Evolutionary conservation across 2,797 vertebrate species (phyloP).

Genomic region (Perdix hodgsoniae): DNA sequence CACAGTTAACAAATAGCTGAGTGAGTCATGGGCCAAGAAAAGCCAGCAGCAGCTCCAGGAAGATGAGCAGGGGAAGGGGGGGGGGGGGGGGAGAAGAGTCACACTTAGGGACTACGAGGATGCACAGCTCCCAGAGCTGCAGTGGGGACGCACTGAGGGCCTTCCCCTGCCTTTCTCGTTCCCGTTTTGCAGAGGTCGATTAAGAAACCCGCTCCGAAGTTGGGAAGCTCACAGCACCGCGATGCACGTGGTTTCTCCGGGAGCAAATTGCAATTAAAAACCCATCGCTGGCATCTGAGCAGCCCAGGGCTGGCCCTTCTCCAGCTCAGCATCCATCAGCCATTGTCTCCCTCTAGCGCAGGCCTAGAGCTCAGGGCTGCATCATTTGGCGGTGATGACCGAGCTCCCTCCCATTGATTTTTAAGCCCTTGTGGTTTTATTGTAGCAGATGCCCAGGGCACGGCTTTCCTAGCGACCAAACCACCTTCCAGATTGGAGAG

Average conservation of each 20-base stretch:
- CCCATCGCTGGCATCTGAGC: not conserved
- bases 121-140: not conserved
- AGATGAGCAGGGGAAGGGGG: not conserved
- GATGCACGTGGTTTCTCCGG: rapidly evolving
- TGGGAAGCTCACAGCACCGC: rapidly evolving
- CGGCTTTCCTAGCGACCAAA: not conserved
- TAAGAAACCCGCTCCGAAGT: not conserved
- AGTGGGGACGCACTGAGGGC: not conserved
- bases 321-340: slow-evolving; percentile 42
- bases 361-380: not conserved
- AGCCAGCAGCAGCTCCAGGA: not conserved
- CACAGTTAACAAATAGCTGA: not conserved
- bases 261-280: not conserved
- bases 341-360: slow-evolving; percentile 73
- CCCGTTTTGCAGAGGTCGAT: rapidly evolving
- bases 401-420: not conserved
- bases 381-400: not conserved
- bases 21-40: slow-evolving; percentile 19
- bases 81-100: not conserved
- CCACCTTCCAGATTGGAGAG: not conserved
- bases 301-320: not conserved
- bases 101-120: rapidly evolving
- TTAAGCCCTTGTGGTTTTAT: rapidly evolving
- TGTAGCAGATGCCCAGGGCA: not conserved
- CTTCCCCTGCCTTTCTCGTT: not conserved